Evolutionary conservation across 1,140 invertebrate species (phyloP).

Genomic region (Aplysia californica): DNA sequence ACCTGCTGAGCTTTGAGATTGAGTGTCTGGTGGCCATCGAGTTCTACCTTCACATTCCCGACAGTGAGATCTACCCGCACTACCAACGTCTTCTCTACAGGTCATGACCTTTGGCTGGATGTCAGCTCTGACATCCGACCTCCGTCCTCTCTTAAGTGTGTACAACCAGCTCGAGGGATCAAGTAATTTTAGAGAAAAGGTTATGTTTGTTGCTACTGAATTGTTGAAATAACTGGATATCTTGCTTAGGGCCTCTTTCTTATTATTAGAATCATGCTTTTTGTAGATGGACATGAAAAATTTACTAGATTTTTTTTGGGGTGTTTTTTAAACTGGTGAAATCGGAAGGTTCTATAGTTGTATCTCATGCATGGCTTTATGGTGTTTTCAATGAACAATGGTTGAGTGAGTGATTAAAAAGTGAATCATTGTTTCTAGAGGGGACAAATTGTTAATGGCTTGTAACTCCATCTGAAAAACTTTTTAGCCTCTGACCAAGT

Average conservation of each 20-base stretch:
- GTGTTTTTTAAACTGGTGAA: no score
- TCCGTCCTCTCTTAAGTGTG: neutral
- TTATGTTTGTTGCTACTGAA: neutral
- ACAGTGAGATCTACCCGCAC: slow-evolving; percentile 92
- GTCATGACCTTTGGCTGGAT: slow-evolving; percentile 42
- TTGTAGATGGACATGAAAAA: neutral
- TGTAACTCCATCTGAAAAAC: no score
- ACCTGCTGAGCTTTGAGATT: slow-evolving; percentile 91
- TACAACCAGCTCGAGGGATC: neutral
- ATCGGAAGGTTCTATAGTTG: no score
- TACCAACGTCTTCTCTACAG: slow-evolving; percentile 83
- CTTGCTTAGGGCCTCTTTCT: neutral
- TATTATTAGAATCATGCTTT: neutral
- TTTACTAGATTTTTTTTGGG: no score
- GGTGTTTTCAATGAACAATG: no score
- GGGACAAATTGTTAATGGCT: no score
- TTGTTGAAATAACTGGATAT: neutral
- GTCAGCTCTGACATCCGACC: neutral
- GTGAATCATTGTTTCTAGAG: no score
- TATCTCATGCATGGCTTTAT: no score
- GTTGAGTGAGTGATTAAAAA: no score
- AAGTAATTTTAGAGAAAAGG: neutral
- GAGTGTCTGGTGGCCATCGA: slow-evolving; percentile 93
- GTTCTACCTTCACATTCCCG: slow-evolving; percentile 92
- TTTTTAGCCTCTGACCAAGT: no score